Conservation (phyloP, 1,140 invertebrate species). For the Sipha flava region DNA sequence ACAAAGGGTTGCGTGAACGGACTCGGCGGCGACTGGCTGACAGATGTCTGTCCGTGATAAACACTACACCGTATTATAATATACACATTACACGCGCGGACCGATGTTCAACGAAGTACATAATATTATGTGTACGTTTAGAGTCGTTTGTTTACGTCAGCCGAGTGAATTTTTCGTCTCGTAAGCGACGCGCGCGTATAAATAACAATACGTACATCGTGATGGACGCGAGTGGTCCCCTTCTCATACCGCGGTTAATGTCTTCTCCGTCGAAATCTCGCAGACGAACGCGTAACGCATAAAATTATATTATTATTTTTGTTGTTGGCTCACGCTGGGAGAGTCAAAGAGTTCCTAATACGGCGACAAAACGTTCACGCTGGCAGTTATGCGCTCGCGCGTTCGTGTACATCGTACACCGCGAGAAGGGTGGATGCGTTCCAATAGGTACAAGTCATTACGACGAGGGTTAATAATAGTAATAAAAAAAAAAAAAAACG, state of each 20-base stretch:
- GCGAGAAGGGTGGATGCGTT: not conserved
- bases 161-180: no score
- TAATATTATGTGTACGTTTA: no score
- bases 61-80: not conserved
- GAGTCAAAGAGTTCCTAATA: not conserved
- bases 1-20: not conserved
- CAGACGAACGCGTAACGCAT: no score
- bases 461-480: constrained; percentile 5
- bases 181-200: no score
- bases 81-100: no score
- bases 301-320: no score
- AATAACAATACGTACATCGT: no score
- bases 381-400: not conserved
- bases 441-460: constrained; percentile 4
- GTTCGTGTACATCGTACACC: not conserved
- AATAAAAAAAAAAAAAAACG: not conserved
- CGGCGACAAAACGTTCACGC: not conserved
- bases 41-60: not conserved
- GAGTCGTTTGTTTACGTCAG: no score
- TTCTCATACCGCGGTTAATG: no score
- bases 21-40: not conserved
- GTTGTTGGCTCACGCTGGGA: not conserved
- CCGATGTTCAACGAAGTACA: no score
- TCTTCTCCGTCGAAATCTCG: no score
- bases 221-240: no score